phyloP scores from a whole-genome alignment of 2,113 vertebrate species.

The Bos javanicus region DNA sequence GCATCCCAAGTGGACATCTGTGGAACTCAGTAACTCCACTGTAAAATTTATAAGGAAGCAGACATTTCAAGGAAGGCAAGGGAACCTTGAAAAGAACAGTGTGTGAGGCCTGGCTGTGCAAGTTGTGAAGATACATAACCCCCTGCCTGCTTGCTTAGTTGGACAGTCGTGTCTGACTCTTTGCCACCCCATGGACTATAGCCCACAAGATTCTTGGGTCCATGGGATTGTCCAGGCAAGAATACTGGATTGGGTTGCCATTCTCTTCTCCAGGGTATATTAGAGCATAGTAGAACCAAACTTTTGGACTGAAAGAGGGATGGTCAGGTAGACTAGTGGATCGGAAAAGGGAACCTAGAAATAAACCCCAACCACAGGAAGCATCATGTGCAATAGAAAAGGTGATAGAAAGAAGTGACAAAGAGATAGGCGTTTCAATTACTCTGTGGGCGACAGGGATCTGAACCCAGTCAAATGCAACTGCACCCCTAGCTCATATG shows the following conservation, averaged over 20 bases:
- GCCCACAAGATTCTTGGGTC: accelerated
- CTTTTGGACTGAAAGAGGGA: not conserved
- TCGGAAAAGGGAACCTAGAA: not conserved
- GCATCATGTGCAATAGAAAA: not conserved
- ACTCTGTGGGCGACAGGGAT: not conserved
- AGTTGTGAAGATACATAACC: not conserved
- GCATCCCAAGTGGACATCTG: no score
- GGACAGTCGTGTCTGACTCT: accelerated
- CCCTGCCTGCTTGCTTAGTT: not conserved
- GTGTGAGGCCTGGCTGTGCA: not conserved
- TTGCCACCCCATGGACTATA: not conserved
- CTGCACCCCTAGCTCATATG: not conserved
- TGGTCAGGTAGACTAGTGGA: not conserved
- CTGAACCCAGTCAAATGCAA: not conserved
- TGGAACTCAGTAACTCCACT: not conserved
- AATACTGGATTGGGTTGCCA: not conserved
- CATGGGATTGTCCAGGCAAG: not conserved
- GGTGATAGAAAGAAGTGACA: not conserved
- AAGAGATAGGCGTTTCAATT: not conserved
- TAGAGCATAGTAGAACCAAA: not conserved
- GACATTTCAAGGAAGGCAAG: not conserved
- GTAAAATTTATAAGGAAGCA: not conserved
- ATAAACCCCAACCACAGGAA: not conserved
- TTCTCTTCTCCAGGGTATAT: not conserved
- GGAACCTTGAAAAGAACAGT: not conserved